Base-by-base conservation (phyloP, 2,113 vertebrate species). In the Pteronura brasiliensis region DNA sequence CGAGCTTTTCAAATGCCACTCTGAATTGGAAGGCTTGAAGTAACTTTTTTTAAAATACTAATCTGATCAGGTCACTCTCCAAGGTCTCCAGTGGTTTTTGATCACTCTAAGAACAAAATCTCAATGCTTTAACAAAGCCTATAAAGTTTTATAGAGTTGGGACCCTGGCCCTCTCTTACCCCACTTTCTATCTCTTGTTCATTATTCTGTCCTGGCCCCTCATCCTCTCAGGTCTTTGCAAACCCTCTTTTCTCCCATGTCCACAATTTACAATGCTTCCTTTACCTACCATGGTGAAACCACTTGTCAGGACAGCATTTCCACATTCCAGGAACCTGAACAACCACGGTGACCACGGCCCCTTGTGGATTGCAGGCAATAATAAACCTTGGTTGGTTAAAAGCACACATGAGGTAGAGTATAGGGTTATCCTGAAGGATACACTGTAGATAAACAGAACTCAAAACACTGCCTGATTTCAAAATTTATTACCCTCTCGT, bases 71-170 rank as follows among this genome's bases (percentile, higher is more conserved):
- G 29, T 65, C 63, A 65, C 63, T 65, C 13, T 65, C 63, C 29
- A 65, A 34, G 15, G 29, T 65, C 29, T 65, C 29, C 63, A 15
- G 29, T 14, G 29, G 29, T 65, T 65, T 65, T 15, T 31, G 63
- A 34, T 65, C 47, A 42, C 21, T 59, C 15, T 44, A 69, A 71
- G 21, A 34, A 52, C 63, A 80, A 74, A 31, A 42, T 31, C 3
- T 74, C 61, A n/a, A n/a, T 74, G 82, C 7, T 52, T 61, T 71
- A 80, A 49, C 13, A 31, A 31, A 71, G 9, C 20, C 14, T 21
- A 1, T 47, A 17, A 29, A 1, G 34, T 52, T 86, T 61, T n/a
- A 6, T 14, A 42, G 39, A 31, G 23, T 52, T 0, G 3, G 34
- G 9, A 71, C 36, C 84, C n/a, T 42, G 42, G 10, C 6, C 44